Percentiles rank a stretch among this genome's conserved stretches.
phyloP scores from a whole-genome alignment of 2,888 invertebrate species.

The Zootermopsis nevadensis region DNA sequence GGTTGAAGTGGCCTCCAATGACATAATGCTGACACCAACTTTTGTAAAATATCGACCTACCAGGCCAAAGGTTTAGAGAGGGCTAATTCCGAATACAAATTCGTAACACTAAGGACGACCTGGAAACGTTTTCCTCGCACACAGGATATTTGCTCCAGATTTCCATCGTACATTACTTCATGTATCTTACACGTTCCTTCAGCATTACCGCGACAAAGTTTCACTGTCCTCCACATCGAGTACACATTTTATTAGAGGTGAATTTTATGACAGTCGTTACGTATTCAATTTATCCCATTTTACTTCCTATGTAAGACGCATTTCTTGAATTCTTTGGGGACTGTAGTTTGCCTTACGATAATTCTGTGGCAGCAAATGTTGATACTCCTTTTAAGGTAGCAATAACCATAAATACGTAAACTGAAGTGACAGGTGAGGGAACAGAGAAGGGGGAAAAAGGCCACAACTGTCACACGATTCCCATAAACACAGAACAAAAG shows the following conservation, averaged over 20 bases:
- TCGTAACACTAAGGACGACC: no score
- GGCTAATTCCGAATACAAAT: no score
- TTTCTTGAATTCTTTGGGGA: not conserved
- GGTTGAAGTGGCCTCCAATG: no score
- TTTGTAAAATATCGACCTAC: no score
- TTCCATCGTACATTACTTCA: no score
- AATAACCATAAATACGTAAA: not conserved
- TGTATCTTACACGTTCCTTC: no score
- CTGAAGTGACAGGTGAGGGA: not conserved
- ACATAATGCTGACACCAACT: no score
- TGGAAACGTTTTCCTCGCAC: no score
- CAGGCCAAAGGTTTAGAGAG: no score
- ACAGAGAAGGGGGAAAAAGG: not conserved
- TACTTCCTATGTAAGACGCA: not conserved
- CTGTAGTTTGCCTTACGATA: not conserved
- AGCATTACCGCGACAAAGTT: not conserved
- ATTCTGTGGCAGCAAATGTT: not conserved
- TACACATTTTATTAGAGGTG: not conserved
- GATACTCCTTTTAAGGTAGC: not conserved
- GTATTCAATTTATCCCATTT: not conserved
- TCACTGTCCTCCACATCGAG: not conserved
- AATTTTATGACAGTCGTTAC: not conserved
- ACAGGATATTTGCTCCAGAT: no score
- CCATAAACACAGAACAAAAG: constrained; percentile 16
- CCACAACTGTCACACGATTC: not conserved